A percentile compares a stretch with the other conserved stretches of the same genome.
These are phyloP conservation scores for Dinocampus coccinellae DNA, from an alignment of 2,888 invertebrate species.

Conservation along the genomic window DNA sequence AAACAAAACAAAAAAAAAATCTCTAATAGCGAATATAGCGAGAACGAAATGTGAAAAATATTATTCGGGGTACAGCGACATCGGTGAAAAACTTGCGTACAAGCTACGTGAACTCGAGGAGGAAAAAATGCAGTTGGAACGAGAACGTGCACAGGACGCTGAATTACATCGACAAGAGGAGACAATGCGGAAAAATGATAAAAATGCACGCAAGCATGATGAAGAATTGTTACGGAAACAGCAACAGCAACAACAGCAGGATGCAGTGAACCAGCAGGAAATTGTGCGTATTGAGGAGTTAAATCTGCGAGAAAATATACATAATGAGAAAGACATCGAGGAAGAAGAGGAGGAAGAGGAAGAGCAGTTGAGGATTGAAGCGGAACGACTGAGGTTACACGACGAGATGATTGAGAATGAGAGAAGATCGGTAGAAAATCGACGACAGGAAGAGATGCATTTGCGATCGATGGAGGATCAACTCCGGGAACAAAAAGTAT, in stretches of 20 bases:
- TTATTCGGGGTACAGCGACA: slow-evolving; percentile 60
- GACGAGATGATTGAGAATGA: slow-evolving; percentile 64
- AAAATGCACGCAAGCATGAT: slow-evolving; percentile 61
- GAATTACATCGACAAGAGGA: slow-evolving; percentile 59
- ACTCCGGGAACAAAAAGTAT: slow-evolving; percentile 77
- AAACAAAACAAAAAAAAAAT: slow-evolving; percentile 34
- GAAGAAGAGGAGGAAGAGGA: slow-evolving; percentile 38
- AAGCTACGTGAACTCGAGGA: slow-evolving; percentile 72
- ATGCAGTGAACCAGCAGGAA: slow-evolving; percentile 47
- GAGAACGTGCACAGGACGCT: slow-evolving; percentile 65
- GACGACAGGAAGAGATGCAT: slow-evolving; percentile 70
- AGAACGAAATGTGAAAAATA: slow-evolving; percentile 36
- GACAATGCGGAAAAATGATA: slow-evolving; percentile 63
- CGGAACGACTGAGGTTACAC: slow-evolving; percentile 59
- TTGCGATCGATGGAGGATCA: slow-evolving; percentile 77
- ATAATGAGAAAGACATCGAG: neutral
- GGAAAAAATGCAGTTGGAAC: slow-evolving; percentile 70
- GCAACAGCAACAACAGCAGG: slow-evolving; percentile 39
- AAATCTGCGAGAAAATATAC: slow-evolving; percentile 46
- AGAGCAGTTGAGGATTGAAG: slow-evolving; percentile 55
- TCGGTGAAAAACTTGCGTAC: slow-evolving; percentile 73
- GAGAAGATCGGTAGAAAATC: slow-evolving; percentile 57
- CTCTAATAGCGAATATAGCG: slow-evolving; percentile 8
- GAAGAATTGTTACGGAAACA: slow-evolving; percentile 57
- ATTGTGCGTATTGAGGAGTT: slow-evolving; percentile 53